Percentiles rank a stretch among this genome's conserved stretches.
Evolutionary conservation across 2,888 invertebrate genomes (phyloP).

Genomic region (Zhuqinia jingwanae): DNA sequence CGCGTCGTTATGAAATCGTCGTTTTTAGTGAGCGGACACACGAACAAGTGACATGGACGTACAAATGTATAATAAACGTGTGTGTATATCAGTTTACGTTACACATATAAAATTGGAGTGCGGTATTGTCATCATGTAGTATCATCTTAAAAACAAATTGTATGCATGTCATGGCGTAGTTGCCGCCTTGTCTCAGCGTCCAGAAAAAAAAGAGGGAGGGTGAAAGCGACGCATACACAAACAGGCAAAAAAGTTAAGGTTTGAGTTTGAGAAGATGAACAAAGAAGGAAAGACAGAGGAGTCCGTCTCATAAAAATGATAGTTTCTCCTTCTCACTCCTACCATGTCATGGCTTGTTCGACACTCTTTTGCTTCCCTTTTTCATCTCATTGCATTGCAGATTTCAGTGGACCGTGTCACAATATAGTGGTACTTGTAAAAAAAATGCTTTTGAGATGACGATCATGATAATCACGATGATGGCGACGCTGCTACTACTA

Average conservation of each 20-base stretch:
- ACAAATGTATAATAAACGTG: not conserved
- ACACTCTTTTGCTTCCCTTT: slow-evolving; percentile 30
- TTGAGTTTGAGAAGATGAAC: slow-evolving; percentile 24
- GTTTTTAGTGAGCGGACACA: not conserved
- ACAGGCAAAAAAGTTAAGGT: slow-evolving; percentile 19
- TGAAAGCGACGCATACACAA: not conserved
- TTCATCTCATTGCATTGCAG: slow-evolving; percentile 62
- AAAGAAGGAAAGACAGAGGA: slow-evolving; percentile 28
- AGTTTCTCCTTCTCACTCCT: slow-evolving; percentile 10
- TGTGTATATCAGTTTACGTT: slow-evolving; percentile 38
- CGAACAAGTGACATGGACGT: not conserved
- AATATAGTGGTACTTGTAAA: slow-evolving; percentile 46
- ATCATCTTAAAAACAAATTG: slow-evolving; percentile 34
- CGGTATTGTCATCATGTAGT: slow-evolving; percentile 46
- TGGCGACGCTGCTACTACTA: slow-evolving; percentile 26
- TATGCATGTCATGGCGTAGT: slow-evolving; percentile 6
- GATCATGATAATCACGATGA: slow-evolving; percentile 32
- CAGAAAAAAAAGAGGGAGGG: slow-evolving; percentile 17
- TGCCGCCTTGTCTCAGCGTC: not conserved
- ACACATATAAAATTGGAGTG: slow-evolving; percentile 18
- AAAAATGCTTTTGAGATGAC: slow-evolving; percentile 13
- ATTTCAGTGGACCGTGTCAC: slow-evolving; percentile 46
- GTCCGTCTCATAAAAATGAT: slow-evolving; percentile 64
- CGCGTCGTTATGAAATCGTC: slow-evolving; percentile 1
- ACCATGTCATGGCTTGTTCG: not conserved